These are phyloP conservation scores for Steinernema hermaphroditum DNA, from an alignment of 2,888 invertebrate genomes.

Conservation along the genomic window DNA sequence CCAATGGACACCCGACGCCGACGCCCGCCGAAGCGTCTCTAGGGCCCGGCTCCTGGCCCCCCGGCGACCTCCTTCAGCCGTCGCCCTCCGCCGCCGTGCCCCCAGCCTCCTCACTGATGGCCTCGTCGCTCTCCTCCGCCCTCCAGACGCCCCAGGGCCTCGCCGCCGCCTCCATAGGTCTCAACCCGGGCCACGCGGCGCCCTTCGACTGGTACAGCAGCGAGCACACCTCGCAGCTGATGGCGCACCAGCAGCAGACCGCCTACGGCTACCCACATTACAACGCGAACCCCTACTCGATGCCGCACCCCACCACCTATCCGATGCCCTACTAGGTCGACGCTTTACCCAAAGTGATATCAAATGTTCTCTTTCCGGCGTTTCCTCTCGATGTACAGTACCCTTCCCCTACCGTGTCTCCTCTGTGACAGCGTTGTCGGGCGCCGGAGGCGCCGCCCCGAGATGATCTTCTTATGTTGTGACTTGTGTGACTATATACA, in stretches of 20 bases:
- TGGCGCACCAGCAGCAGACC: conserved; percentile 28
- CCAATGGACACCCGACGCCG: conserved; percentile 3
- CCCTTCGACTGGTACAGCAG: conserved; percentile 19
- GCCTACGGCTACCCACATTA: background rate
- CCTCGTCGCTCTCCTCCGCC: conserved; percentile 25
- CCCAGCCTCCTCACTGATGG: conserved; percentile 13
- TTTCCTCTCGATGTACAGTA: conserved; percentile 2
- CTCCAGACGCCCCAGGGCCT: conserved; percentile 14
- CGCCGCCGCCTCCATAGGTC: background rate
- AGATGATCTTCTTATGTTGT: conserved; percentile 26
- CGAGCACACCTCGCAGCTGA: background rate
- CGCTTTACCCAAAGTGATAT: conserved; percentile 27
- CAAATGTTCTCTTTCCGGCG: conserved; percentile 5
- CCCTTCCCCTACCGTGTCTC: conserved; percentile 12
- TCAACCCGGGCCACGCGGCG: background rate
- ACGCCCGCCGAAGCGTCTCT: background rate
- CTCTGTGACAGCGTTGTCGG: background rate
- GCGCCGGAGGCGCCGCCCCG: no score
- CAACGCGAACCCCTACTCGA: conserved; percentile 19
- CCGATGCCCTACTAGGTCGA: background rate
- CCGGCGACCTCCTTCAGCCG: conserved; percentile 3
- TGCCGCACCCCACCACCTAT: background rate
- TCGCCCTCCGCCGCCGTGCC: conserved; percentile 6
- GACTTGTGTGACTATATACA: conserved; percentile 23
- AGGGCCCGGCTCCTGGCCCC: background rate